Conservation (phyloP, 2,888 invertebrate species). For the Anticlea derivata region DNA sequence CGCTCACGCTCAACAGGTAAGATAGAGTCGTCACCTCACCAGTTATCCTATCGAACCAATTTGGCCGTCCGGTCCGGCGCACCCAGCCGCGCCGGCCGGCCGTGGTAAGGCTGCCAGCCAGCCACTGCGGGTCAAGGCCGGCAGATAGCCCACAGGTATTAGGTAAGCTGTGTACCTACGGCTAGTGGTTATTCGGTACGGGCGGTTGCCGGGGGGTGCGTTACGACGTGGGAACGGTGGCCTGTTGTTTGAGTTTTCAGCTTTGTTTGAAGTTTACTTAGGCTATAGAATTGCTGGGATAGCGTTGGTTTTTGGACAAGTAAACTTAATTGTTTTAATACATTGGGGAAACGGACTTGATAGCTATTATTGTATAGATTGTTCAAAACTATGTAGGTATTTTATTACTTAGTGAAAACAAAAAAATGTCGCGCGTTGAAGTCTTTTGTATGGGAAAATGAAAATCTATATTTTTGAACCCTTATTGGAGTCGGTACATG, state of each 20-base stretch:
- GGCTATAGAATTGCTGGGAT: background rate
- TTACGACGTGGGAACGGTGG: slow-evolving; percentile 7
- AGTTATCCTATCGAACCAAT: slow-evolving; percentile 11
- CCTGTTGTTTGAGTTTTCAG: slow-evolving; percentile 8
- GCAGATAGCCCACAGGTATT: slow-evolving; percentile 1
- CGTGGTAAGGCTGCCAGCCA: background rate
- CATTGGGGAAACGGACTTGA: too few species aligned
- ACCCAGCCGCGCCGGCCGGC: background rate
- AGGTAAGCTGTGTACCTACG: background rate
- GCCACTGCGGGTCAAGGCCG: slow-evolving; percentile 15
- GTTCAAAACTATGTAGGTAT: background rate
- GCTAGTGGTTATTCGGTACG: background rate
- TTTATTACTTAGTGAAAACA: background rate
- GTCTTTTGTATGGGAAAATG: slow-evolving; percentile 15
- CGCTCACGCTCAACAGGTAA: slow-evolving; percentile 20
- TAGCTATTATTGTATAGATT: too few species aligned
- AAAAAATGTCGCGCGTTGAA: slow-evolving; percentile 17
- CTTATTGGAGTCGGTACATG: too few species aligned
- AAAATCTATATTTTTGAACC: background rate
- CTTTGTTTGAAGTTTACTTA: slow-evolving; percentile 6
- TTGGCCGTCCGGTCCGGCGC: slow-evolving; percentile 1
- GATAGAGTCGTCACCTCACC: slow-evolving; percentile 14
- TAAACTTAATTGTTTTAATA: background rate
- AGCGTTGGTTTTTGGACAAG: background rate
- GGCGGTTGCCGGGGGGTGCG: background rate